phyloP scores from a whole-genome alignment of 1,140 invertebrate genomes.

The Sipha flava region DNA sequence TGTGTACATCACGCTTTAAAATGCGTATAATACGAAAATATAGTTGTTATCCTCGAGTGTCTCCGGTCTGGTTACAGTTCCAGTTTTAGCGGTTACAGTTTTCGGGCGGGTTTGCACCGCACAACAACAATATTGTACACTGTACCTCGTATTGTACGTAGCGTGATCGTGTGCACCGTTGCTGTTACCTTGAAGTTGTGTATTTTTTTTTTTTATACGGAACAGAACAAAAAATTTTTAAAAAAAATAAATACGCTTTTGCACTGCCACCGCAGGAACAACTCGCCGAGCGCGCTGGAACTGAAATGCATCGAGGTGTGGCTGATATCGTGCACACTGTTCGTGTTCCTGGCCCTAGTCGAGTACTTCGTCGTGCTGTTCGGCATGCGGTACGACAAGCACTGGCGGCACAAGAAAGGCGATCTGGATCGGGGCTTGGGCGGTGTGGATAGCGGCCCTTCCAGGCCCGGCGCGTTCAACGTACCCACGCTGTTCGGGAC shows the following conservation, averaged over 20 bases:
- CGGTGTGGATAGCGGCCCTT: background rate
- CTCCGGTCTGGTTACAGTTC: no score
- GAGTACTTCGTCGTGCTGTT: constrained; percentile 62
- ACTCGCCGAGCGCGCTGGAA: constrained; percentile 54
- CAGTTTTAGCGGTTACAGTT: no score
- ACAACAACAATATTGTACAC: no score
- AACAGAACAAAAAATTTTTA: no score
- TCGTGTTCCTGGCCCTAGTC: constrained; percentile 61
- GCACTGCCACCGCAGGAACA: constrained; percentile 45
- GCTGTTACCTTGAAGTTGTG: no score
- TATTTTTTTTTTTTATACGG: no score
- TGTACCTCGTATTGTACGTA: no score
- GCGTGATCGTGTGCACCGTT: no score
- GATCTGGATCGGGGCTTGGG: constrained; percentile 41
- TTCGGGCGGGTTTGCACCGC: no score
- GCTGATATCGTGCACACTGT: constrained; percentile 61
- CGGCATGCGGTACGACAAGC: constrained; percentile 54
- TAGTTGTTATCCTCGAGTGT: no score
- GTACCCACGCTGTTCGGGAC: background rate
- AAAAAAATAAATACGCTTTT: background rate
- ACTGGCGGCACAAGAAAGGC: constrained; percentile 49
- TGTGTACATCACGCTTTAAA: no score
- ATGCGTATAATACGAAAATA: no score
- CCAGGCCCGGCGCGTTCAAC: background rate
- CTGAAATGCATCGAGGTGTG: constrained; percentile 64